Evolutionary conservation across 2,797 vertebrate genomes (phyloP).

Genomic region (Acridotheres tristis): DNA sequence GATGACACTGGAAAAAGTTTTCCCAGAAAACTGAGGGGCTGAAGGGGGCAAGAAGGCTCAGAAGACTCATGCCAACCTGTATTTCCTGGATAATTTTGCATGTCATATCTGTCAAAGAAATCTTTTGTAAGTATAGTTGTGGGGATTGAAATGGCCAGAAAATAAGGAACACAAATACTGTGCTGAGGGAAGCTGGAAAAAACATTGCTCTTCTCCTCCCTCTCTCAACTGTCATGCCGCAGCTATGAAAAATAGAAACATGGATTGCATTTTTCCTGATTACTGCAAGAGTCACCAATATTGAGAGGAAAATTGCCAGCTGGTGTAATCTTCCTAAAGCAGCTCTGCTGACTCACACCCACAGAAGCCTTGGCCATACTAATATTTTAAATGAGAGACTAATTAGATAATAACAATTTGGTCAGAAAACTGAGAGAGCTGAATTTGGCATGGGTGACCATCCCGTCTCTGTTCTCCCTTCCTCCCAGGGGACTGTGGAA

Average conservation of each 20-base stretch:
- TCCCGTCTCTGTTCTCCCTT: neutral
- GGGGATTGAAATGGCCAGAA: neutral
- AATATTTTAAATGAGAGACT: neutral
- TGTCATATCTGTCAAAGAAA: neutral
- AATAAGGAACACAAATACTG: neutral
- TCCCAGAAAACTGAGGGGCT: neutral
- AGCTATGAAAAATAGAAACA: constrained; percentile 23
- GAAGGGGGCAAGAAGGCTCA: neutral
- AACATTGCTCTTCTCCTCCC: neutral
- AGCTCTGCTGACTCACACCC: neutral
- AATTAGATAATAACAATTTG: constrained; percentile 12
- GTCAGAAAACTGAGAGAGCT: neutral
- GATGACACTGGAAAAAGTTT: neutral
- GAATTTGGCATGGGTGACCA: neutral
- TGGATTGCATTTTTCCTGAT: neutral
- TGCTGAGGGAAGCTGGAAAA: neutral
- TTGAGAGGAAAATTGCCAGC: neutral
- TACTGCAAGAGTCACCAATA: neutral
- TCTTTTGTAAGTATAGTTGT: neutral
- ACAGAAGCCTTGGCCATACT: neutral
- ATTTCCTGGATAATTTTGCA: neutral
- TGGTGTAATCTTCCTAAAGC: neutral
- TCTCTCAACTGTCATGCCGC: neutral
- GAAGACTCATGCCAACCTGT: neutral
- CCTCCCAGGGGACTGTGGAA: neutral